Evolutionary conservation across 1,140 invertebrate species (phyloP).

Genomic region (Philotrypesis tridentata): DNA sequence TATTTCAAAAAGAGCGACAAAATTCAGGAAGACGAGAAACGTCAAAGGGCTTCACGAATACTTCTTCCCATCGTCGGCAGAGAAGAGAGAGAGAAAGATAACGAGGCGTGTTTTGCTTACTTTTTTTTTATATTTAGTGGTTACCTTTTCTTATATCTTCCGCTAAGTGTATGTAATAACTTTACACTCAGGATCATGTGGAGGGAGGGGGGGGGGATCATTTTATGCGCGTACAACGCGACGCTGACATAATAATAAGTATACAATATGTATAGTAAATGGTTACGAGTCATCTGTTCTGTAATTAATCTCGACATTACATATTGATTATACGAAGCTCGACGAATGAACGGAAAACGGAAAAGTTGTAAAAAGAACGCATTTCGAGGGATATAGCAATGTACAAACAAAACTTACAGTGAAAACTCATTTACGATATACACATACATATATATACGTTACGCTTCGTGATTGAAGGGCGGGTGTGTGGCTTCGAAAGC

Average conservation of each 20-base stretch:
- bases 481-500: slow-evolving; percentile 49
- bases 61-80: slow-evolving; percentile 3
- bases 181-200: background rate
- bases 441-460: background rate
- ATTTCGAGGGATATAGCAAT: background rate
- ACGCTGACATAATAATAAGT: background rate
- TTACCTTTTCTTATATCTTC: background rate
- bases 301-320: background rate
- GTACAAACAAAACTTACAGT: background rate
- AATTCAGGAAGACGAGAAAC: slow-evolving; percentile 46
- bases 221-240: background rate
- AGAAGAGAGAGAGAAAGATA: slow-evolving; percentile 37
- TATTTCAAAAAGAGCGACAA: slow-evolving; percentile 32
- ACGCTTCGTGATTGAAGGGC: background rate
- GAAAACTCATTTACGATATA: background rate
- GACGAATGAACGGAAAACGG: background rate
- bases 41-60: slow-evolving; percentile 23
- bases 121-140: slow-evolving; percentile 3
- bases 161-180: background rate
- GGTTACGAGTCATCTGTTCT: no score
- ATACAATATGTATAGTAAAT: background rate
- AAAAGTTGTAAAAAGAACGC: background rate
- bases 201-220: background rate
- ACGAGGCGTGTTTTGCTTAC: background rate
- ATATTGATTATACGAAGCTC: background rate